phyloP scores from a whole-genome alignment of 2,113 vertebrate genomes.

The Lates calcarifer region DNA sequence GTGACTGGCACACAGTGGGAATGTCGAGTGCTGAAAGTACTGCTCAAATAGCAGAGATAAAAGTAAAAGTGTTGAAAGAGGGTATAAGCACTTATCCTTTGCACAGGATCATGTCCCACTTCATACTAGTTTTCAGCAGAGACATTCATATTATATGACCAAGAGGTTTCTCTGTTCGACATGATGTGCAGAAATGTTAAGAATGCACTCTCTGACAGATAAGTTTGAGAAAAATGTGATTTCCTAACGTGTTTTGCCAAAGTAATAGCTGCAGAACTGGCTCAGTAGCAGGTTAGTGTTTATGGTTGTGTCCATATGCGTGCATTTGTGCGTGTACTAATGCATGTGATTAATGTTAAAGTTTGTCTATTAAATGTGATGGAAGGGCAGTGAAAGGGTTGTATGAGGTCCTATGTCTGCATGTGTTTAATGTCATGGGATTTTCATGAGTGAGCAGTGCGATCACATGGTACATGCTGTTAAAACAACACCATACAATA shows the following conservation, averaged over 20 bases:
- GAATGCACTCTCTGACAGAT: not conserved
- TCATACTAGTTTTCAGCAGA: not conserved
- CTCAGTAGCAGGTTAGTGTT: not conserved
- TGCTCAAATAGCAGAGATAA: not conserved
- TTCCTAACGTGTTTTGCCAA: not conserved
- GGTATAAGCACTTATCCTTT: not conserved
- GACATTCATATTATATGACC: not conserved
- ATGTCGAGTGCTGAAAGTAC: not conserved
- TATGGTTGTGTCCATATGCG: not conserved
- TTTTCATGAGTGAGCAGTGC: constrained; percentile 32
- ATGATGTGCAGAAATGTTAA: not conserved
- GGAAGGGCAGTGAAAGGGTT: not conserved
- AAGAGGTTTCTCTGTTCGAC: not conserved
- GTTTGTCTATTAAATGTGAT: not conserved
- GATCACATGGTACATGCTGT: constrained; percentile 27
- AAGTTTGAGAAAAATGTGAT: not conserved
- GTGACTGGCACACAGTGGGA: not conserved
- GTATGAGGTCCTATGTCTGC: not conserved
- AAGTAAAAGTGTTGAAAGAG: not conserved
- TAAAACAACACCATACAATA: constrained; percentile 38
- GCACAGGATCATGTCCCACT: not conserved
- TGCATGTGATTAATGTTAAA: not conserved
- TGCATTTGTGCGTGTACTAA: not conserved
- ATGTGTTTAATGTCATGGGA: constrained; percentile 6
- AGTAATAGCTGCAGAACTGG: not conserved